Percentiles rank a stretch among this genome's conserved stretches.
Conservation (phyloP, 2,888 invertebrate species). For the Smittia aterrima region DNA sequence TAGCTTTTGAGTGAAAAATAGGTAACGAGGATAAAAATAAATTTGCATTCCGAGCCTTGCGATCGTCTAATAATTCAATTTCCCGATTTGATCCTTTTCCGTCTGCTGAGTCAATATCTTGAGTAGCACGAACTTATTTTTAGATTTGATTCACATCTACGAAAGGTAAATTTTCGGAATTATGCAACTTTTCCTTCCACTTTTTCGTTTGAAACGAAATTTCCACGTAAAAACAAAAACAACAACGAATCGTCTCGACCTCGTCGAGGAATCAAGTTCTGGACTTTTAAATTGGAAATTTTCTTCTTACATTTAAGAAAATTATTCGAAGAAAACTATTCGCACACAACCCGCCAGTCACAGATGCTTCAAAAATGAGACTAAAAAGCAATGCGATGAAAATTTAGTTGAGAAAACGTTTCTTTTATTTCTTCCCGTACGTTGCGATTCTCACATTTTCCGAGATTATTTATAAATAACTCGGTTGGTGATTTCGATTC, state of each 20-base stretch:
- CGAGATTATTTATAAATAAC: background rate
- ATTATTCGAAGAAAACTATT: background rate
- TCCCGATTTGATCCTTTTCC: background rate
- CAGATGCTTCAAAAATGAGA: constrained; percentile 34
- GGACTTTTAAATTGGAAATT: too few species aligned
- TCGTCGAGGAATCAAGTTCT: too few species aligned
- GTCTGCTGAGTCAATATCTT: background rate
- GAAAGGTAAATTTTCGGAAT: background rate
- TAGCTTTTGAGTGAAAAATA: background rate
- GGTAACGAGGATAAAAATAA: background rate
- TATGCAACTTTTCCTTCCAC: constrained; percentile 6
- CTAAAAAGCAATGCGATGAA: constrained; percentile 31
- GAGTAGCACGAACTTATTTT: constrained; percentile 12
- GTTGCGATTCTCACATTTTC: constrained; percentile 2
- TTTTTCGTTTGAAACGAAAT: background rate
- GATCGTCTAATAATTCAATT: too few species aligned
- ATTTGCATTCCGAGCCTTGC: background rate
- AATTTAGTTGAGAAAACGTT: constrained; percentile 20
- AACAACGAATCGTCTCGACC: too few species aligned
- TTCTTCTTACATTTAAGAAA: constrained; percentile 2
- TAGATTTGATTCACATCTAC: constrained; percentile 10
- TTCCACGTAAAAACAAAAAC: background rate
- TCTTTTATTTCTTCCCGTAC: constrained; percentile 20
- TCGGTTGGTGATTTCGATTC: too few species aligned
- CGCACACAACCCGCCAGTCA: constrained; percentile 19